Conservation (phyloP, 2,888 invertebrate genomes). For the Eurytoma californica region DNA sequence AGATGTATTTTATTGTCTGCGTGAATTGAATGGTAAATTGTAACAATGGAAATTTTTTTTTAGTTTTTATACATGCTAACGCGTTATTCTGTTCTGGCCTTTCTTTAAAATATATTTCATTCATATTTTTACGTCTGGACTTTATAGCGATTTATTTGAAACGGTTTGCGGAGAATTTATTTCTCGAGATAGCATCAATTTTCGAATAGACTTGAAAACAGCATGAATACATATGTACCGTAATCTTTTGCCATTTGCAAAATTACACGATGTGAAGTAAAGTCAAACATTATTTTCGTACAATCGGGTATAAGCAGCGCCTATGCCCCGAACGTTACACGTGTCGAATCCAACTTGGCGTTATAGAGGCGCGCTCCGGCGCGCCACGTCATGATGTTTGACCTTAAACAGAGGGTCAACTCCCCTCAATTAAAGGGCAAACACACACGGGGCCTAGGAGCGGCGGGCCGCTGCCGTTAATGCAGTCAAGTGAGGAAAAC, state of each 20-base stretch:
- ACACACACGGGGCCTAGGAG: constrained; percentile 24
- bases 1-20: constrained; percentile 45
- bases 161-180: too few relatives aligned
- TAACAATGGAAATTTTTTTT: constrained; percentile 35
- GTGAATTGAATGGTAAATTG: constrained; percentile 26
- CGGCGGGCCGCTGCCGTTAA: constrained; percentile 22
- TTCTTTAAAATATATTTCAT: neutral
- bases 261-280: too few relatives aligned
- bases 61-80: constrained; percentile 6
- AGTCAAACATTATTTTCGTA: too few relatives aligned
- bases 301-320: too few relatives aligned
- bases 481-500: constrained; percentile 55
- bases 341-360: constrained; percentile 25
- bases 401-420: constrained; percentile 55
- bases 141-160: neutral
- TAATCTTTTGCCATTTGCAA: too few relatives aligned
- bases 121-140: neutral
- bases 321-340: neutral
- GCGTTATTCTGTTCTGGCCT: neutral
- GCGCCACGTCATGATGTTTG: constrained; percentile 48
- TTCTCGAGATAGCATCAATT: too few relatives aligned
- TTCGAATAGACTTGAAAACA: too few relatives aligned
- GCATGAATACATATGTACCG: too few relatives aligned
- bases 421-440: constrained; percentile 54
- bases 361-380: neutral